These are phyloP conservation scores for Macrobrachium nipponense DNA, from an alignment of 1,140 invertebrate genomes.

Conservation along the genomic window DNA sequence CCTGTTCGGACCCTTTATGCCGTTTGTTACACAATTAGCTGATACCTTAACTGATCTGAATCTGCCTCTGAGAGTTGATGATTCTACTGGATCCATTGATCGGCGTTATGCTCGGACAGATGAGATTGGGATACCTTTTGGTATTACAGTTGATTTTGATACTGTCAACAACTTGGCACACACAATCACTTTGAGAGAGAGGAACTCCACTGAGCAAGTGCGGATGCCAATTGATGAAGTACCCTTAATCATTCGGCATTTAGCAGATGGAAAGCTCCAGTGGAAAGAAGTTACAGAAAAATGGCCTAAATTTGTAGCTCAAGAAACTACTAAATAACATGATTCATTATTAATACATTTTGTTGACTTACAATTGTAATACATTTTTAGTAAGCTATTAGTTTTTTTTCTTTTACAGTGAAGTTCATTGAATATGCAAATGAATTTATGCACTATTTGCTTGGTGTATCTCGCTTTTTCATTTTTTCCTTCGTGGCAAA, in stretches of 20 bases:
- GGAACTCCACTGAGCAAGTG: slow-evolving; percentile 95
- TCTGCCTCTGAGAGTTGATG: slow-evolving; percentile 95
- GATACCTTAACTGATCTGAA: slow-evolving; percentile 80
- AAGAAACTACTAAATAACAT: slow-evolving; percentile 74
- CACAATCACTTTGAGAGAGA: slow-evolving; percentile 92
- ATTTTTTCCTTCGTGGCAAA: no score
- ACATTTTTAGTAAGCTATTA: no score
- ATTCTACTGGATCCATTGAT: slow-evolving; percentile 96
- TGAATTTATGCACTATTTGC: no score
- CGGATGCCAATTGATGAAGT: slow-evolving; percentile 74
- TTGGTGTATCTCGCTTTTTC: no score
- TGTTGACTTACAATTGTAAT: no score
- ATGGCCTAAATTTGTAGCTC: slow-evolving; percentile 95
- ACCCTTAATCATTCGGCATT: slow-evolving; percentile 69
- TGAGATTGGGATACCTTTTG: slow-evolving; percentile 99
- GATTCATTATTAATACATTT: not conserved
- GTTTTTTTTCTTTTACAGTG: no score
- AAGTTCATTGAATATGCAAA: no score
- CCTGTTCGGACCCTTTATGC: no score
- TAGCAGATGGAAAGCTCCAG: slow-evolving; percentile 69
- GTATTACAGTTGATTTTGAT: slow-evolving; percentile 98
- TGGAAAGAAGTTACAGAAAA: slow-evolving; percentile 85
- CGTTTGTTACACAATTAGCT: no score
- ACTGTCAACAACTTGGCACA: slow-evolving; percentile 84
- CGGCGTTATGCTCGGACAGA: slow-evolving; percentile 91